Percentiles rank a stretch among this genome's conserved stretches.
Evolutionary conservation across 2,888 invertebrate species (phyloP).

Genomic region (Pachliopta kotzebuea): DNA sequence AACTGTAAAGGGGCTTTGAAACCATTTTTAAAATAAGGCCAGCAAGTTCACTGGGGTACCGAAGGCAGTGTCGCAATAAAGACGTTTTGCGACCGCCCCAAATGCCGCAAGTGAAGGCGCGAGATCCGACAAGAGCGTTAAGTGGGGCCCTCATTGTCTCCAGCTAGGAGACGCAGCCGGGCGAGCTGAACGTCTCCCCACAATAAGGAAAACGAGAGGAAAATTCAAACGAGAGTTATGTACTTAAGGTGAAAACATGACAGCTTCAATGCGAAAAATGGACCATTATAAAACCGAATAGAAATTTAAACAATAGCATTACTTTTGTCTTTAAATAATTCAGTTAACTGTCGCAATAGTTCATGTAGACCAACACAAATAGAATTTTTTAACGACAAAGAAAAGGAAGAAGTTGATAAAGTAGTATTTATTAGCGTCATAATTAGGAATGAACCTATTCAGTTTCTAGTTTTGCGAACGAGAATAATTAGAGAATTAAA

Average conservation of each 20-base stretch:
- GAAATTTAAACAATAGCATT: too few species aligned
- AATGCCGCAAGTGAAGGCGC: constrained; percentile 3
- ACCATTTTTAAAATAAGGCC: constrained; percentile 1
- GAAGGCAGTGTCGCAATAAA: constrained; percentile 1
- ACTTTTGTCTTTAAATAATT: too few species aligned
- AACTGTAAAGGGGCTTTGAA: too few species aligned
- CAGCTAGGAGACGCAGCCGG: background rate
- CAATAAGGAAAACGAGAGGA: background rate
- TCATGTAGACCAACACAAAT: too few species aligned
- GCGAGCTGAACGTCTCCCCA: background rate
- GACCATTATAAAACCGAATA: too few species aligned
- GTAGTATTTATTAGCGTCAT: too few species aligned
- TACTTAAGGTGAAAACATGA: background rate
- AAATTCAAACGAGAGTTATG: background rate
- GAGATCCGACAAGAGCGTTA: background rate
- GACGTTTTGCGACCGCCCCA: background rate
- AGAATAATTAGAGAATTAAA: too few species aligned
- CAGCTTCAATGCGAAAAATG: background rate
- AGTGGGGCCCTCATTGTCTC: background rate
- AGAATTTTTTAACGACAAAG: too few species aligned
- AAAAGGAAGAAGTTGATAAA: too few species aligned
- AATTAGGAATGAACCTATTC: too few species aligned
- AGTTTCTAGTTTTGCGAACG: too few species aligned
- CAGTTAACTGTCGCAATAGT: too few species aligned
- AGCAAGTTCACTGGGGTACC: background rate